Percentiles rank a stretch among this genome's conserved stretches.
These are phyloP conservation scores for Acipenser ruthenus DNA, from an alignment of 2,797 vertebrate genomes.

Conservation along the genomic window DNA sequence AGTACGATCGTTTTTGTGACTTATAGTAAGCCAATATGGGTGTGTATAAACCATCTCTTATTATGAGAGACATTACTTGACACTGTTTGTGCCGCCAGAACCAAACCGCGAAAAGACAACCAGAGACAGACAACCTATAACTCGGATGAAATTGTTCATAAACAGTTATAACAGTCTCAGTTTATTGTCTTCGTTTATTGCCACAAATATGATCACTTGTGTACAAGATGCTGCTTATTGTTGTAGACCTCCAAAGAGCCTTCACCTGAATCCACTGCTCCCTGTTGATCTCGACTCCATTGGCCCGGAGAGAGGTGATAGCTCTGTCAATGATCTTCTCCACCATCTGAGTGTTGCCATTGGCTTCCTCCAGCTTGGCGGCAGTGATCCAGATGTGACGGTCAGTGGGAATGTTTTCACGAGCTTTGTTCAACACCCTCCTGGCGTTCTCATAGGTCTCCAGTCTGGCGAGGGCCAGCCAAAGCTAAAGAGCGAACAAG, in stretches of 20 bases:
- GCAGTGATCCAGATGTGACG: constrained; percentile 98
- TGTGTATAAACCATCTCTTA: no score
- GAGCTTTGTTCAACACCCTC: constrained; percentile 93
- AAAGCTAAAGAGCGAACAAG: constrained; percentile 60
- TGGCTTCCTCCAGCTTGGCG: constrained; percentile 94
- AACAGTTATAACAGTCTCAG: no score
- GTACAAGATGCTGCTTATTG: no score
- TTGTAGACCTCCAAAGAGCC: neutral
- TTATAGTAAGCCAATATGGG: no score
- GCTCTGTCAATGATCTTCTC: constrained; percentile 97
- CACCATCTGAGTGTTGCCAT: constrained; percentile 96
- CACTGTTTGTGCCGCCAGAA: no score
- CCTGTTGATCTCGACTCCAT: constrained; percentile 94
- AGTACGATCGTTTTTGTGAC: no score
- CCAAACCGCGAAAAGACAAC: no score
- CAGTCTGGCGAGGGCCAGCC: constrained; percentile 87
- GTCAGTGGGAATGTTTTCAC: constrained; percentile 95
- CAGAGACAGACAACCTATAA: no score
- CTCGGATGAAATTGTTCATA: no score
- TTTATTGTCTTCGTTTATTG: no score
- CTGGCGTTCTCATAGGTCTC: constrained; percentile 96
- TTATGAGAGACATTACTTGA: no score
- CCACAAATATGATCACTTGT: no score
- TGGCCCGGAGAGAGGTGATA: constrained; percentile 90
- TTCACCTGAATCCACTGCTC: constrained; percentile 97